Evolutionary conservation across 2,888 invertebrate genomes (phyloP).

Genomic region (Drosophila phalerata): DNA sequence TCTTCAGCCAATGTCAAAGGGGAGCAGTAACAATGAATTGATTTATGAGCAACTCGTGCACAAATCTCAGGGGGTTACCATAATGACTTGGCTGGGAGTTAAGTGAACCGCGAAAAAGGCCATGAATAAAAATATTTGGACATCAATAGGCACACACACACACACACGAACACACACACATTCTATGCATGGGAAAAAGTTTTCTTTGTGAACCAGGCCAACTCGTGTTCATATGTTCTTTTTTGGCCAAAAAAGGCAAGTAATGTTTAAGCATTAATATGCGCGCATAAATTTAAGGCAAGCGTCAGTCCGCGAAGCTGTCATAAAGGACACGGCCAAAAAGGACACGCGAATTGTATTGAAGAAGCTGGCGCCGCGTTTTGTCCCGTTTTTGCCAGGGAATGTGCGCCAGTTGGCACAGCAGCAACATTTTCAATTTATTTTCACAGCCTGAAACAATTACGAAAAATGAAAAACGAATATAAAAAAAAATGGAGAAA

Average conservation of each 20-base stretch:
- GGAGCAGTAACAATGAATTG: conserved; percentile 74
- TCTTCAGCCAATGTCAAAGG: conserved; percentile 9
- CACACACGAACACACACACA: conserved; percentile 28
- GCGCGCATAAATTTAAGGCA: conserved; percentile 68
- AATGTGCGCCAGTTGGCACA: conserved; percentile 71
- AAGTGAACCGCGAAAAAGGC: conserved; percentile 85
- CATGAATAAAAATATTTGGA: conserved; percentile 85
- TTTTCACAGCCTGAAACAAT: conserved; percentile 80
- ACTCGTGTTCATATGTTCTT: conserved; percentile 26
- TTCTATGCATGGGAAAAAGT: conserved; percentile 58
- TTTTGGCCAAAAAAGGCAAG: conserved; percentile 19
- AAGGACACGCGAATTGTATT: conserved; percentile 32
- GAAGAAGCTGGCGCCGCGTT: conserved; percentile 26
- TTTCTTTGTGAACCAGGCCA: conserved; percentile 46
- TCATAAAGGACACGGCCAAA: conserved; percentile 58
- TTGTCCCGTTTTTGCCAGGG: conserved; percentile 1
- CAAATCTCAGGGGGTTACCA: conserved; percentile 63
- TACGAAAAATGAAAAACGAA: conserved; percentile 47
- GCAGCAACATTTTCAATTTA: conserved; percentile 74
- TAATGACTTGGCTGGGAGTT: conserved; percentile 76
- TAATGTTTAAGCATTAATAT: conserved; percentile 55
- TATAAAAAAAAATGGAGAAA: conserved; percentile 41
- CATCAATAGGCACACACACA: conserved; percentile 61
- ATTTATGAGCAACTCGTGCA: conserved; percentile 83
- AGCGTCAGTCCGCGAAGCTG: conserved; percentile 77